Percentiles rank a stretch among this genome's conserved stretches.
These are phyloP conservation scores for Oryzias sinensis DNA, from an alignment of 2,797 vertebrate species.

Conservation along the genomic window DNA sequence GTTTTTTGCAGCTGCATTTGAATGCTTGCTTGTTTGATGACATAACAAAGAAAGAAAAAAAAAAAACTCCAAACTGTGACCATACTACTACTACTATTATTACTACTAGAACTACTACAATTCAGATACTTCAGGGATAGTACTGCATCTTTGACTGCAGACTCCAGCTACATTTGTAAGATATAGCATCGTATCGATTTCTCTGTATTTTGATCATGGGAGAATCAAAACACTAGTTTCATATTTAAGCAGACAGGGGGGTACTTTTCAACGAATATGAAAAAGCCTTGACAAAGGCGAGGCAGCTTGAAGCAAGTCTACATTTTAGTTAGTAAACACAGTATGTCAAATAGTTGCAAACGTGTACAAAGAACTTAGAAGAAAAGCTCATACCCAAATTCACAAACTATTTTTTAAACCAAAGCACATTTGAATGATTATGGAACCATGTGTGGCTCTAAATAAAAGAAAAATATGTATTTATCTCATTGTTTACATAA, in stretches of 20 bases:
- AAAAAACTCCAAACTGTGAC: constrained; percentile 87
- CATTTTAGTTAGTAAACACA: constrained; percentile 83
- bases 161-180: constrained; percentile 89
- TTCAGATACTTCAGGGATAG: constrained; percentile 94
- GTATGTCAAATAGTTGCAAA: constrained; percentile 83
- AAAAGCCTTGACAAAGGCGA: constrained; percentile 79
- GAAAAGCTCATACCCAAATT: constrained; percentile 97
- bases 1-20: constrained; percentile 67
- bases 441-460: constrained; percentile 91
- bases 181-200: constrained; percentile 96
- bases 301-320: constrained; percentile 86
- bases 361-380: constrained; percentile 79
- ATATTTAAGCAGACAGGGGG: constrained; percentile 85
- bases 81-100: constrained; percentile 77
- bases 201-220: constrained; percentile 94
- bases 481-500: constrained; percentile 99
- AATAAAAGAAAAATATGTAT: constrained; percentile 89
- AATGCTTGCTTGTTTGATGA: constrained; percentile 73
- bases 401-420: constrained; percentile 99
- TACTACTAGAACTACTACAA: constrained; percentile 76
- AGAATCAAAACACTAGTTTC: constrained; percentile 98
- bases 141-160: constrained; percentile 83
- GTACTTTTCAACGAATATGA: constrained; percentile 81
- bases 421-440: constrained; percentile 99
- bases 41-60: constrained; percentile 72